A percentile compares a stretch with the other conserved stretches of the same genome.
phyloP scores from a whole-genome alignment of 2,888 invertebrate species.

The Macropis europaea region DNA sequence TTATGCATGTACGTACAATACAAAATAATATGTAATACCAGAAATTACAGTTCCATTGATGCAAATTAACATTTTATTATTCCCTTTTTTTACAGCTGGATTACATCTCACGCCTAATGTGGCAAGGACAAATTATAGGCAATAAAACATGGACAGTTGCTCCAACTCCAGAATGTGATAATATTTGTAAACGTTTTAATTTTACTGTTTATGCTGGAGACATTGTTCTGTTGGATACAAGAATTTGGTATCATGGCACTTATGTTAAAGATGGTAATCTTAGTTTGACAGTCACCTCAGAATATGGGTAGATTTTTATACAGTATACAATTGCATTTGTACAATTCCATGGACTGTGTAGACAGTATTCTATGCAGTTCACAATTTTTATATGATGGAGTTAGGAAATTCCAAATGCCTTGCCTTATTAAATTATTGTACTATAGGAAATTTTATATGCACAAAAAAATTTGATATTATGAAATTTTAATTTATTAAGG shows the following conservation, averaged over 20 bases:
- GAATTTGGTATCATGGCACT: slow-evolving; percentile 95
- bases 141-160: slow-evolving; percentile 92
- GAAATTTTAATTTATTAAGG: background rate
- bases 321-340: background rate
- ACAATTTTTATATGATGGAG: background rate
- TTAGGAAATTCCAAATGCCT: background rate
- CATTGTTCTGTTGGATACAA: slow-evolving; percentile 93
- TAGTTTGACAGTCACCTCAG: slow-evolving; percentile 94
- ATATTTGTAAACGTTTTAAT: slow-evolving; percentile 86
- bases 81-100: slow-evolving; percentile 85
- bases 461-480: slow-evolving; percentile 4
- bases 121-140: slow-evolving; percentile 95
- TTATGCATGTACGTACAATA: slow-evolving; percentile 88
- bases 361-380: slow-evolving; percentile 23
- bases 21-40: background rate
- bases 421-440: slow-evolving; percentile 1
- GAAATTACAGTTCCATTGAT: background rate
- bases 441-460: background rate
- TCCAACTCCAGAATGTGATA: slow-evolving; percentile 93
- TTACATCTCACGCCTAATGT: slow-evolving; percentile 94
- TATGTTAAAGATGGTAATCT: slow-evolving; percentile 90
- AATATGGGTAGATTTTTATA: slow-evolving; percentile 86
- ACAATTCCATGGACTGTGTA: slow-evolving; percentile 25
- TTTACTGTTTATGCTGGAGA: slow-evolving; percentile 93
- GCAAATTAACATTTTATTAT: background rate